Evolutionary conservation across 2,888 invertebrate species (phyloP).

Genomic region (Heliconius hortense): DNA sequence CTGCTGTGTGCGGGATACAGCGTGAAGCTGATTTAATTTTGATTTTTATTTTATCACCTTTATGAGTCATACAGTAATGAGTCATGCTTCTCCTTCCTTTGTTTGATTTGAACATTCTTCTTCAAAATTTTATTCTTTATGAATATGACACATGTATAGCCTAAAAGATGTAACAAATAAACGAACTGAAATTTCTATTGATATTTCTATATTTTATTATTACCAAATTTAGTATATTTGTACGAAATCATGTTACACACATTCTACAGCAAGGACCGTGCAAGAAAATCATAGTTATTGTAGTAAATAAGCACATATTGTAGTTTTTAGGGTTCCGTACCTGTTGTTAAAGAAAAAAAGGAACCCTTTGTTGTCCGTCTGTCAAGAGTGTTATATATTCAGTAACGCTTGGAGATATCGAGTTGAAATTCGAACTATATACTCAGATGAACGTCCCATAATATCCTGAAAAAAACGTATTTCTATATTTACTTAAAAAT

Average conservation of each 20-base stretch:
- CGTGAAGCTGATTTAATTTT: too few species aligned
- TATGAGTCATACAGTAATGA: slow-evolving; percentile 2
- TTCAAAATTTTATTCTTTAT: slow-evolving; percentile 1
- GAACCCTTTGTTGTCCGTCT: too few species aligned
- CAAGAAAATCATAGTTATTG: background rate
- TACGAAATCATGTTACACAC: slow-evolving; percentile 4
- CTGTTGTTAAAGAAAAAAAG: too few species aligned
- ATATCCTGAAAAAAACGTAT: too few species aligned
- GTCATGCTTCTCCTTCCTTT: background rate
- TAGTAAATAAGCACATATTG: background rate
- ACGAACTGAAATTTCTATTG: background rate
- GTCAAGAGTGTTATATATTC: too few species aligned
- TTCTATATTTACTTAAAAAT: too few species aligned
- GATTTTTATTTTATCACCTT: too few species aligned
- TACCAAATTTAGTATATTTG: background rate
- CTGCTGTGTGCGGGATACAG: too few species aligned
- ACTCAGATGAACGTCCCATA: too few species aligned
- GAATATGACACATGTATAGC: slow-evolving; percentile 15
- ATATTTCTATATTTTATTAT: background rate
- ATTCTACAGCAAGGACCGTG: background rate
- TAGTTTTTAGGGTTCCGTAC: background rate
- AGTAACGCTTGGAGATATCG: too few species aligned
- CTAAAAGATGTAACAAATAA: background rate
- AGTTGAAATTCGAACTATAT: too few species aligned
- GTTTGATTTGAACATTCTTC: slow-evolving; percentile 2